Evolutionary conservation across 2,113 vertebrate species (phyloP), one percentile per base, ranked within the genome.

Genomic region (Vombatus ursinus): DNA sequence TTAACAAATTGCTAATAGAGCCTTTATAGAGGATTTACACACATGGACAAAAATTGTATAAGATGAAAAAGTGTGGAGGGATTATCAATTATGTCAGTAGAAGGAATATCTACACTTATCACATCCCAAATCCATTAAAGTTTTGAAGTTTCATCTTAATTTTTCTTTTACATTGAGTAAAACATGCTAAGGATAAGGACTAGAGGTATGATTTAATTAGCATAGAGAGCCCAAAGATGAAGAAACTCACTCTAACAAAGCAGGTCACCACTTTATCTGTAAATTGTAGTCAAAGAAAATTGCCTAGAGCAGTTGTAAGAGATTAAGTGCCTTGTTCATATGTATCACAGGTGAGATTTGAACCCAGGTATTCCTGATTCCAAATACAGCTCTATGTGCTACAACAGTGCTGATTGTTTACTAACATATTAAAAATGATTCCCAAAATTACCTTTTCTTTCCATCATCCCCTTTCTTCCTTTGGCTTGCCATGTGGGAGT

Each of bases 381-480:
- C 6, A 84, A 92, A 77, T 51, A 0, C 95, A 84, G 89, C 10
- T 92, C 8, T 89, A 14, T 53, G 50, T 0, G 47, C 7, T 49
- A 92, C 68, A 9, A 44, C 16, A 19, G 44, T 22, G 68, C 61
- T 77, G 61, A 77, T 77, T 77, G 31, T 22, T 77, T 77, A 7
- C 0, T 31, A 26, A 57, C 8, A 50, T 37, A 44, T 94, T 97
- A 54, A n/a, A 91, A 90, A 44, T 94, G 28, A 1, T 91, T 93
- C 96, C 77, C 95, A 50, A 94, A 91, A 92, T 37, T 92, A 49
- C n/a, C 96, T 2, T 96, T 25, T 95, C 47, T 61, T 92, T 89
- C 91, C 77, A 61, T 89, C 31, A 50, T 91, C 19, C 25, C 12
- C 6, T n/a, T 95, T n/a, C 26, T 94, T 89, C 61, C 61, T 68